These are phyloP conservation scores for Acleris literana DNA, from an alignment of 2,888 invertebrate genomes.

Conservation along the genomic window DNA sequence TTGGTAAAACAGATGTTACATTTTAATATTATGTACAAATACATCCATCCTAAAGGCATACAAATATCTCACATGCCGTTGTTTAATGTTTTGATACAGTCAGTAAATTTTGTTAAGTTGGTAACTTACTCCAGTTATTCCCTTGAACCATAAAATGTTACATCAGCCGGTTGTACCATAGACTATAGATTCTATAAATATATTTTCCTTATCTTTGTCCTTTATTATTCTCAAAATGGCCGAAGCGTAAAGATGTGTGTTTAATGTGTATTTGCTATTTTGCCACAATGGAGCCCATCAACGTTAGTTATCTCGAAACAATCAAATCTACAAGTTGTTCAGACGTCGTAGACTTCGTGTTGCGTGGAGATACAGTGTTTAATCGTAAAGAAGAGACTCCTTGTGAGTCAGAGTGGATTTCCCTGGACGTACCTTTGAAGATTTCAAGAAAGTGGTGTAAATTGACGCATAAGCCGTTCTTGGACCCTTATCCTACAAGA, in stretches of 20 bases:
- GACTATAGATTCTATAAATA: constrained; percentile 18
- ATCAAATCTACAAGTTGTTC: constrained; percentile 60
- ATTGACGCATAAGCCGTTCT: constrained; percentile 62
- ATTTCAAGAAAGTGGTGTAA: constrained; percentile 56
- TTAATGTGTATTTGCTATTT: constrained; percentile 52
- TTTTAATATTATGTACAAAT: no score
- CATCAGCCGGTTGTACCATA: constrained; percentile 29
- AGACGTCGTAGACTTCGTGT: constrained; percentile 52
- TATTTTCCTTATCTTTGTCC: constrained; percentile 31
- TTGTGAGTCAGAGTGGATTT: constrained; percentile 53
- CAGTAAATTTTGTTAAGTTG: constrained; percentile 3
- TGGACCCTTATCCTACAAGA: constrained; percentile 53
- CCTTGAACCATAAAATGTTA: constrained; percentile 7
- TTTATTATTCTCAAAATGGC: constrained; percentile 75
- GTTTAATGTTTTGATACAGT: no score
- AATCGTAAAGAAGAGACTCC: constrained; percentile 42
- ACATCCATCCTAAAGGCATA: no score
- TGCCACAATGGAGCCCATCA: constrained; percentile 75
- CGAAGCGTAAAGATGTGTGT: constrained; percentile 79
- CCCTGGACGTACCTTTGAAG: constrained; percentile 51
- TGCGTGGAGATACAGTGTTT: constrained; percentile 60
- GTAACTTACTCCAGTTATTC: background rate
- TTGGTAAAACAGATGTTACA: no score
- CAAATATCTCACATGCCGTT: no score
- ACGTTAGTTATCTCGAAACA: constrained; percentile 59